These are phyloP conservation scores for Charaxes varanes DNA, from an alignment of 1,140 invertebrate genomes.

Conservation along the genomic window DNA sequence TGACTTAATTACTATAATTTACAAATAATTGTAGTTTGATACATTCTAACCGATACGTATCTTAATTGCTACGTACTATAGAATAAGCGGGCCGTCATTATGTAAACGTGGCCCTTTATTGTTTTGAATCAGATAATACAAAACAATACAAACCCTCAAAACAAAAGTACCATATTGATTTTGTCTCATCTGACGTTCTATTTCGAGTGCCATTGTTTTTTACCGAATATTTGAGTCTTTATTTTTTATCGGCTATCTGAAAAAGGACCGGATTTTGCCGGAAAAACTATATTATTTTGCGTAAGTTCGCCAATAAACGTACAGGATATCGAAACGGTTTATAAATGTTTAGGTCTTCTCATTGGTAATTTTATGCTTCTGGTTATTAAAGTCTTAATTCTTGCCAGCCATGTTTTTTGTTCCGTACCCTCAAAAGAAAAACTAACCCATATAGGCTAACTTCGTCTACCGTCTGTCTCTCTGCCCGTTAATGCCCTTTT, in stretches of 20 bases:
- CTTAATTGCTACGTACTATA: background rate
- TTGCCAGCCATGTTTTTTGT: no score
- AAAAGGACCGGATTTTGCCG: no score
- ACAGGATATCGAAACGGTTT: no score
- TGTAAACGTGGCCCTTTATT: constrained; percentile 9
- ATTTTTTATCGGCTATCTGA: constrained; percentile 3
- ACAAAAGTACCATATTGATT: constrained; percentile 23
- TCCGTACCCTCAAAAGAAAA: no score
- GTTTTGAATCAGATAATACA: constrained; percentile 15
- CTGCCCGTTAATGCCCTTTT: no score
- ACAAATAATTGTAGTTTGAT: background rate
- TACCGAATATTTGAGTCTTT: constrained; percentile 13
- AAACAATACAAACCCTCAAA: constrained; percentile 21
- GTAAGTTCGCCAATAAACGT: no score
- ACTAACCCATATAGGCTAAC: no score
- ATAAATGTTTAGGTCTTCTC: no score
- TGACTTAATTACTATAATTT: background rate
- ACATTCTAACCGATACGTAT: background rate
- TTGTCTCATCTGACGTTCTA: constrained; percentile 20
- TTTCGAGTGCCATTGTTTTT: constrained; percentile 16
- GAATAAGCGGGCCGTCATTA: background rate
- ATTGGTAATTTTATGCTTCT: no score
- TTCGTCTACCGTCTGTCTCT: no score
- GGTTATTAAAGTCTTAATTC: no score
- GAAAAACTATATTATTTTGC: no score